A percentile compares a stretch with the other conserved stretches of the same genome.
These are phyloP conservation scores for Pseudonaja textilis DNA, from an alignment of 2,113 vertebrate species.

Conservation along the genomic window DNA sequence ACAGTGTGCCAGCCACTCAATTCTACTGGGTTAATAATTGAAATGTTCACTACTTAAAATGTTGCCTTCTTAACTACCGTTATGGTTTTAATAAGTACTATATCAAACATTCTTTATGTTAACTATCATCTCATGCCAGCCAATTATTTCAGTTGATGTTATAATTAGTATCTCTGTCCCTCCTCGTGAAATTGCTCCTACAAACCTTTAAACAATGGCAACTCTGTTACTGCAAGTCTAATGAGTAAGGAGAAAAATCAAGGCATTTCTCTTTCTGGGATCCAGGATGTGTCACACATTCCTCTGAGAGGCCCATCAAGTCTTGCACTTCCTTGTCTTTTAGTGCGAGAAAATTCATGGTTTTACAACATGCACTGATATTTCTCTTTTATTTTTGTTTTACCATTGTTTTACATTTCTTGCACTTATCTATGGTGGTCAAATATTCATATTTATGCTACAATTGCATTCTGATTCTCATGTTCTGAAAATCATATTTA, in stretches of 20 bases:
- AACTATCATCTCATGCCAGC: neutral
- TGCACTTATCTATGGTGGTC: too few species aligned
- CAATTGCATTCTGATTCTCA: neutral
- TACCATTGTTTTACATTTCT: neutral
- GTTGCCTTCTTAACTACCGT: neutral
- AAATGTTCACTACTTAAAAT: slow-evolving; percentile 21
- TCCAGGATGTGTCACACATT: neutral
- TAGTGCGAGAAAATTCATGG: neutral
- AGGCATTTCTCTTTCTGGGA: neutral
- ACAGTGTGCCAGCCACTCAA: neutral
- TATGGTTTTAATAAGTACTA: neutral
- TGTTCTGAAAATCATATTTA: neutral
- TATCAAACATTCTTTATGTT: neutral
- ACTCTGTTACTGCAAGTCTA: neutral
- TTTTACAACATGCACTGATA: neutral
- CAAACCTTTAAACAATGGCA: neutral
- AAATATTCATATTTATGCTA: neutral
- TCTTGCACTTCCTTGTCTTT: neutral
- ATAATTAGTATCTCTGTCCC: neutral
- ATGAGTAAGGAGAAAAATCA: neutral
- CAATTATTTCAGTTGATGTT: neutral
- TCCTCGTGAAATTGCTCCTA: neutral
- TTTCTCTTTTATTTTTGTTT: neutral
- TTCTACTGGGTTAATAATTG: neutral
- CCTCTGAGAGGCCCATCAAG: neutral